Evolutionary conservation across 1,140 invertebrate genomes (phyloP), one percentile per base, ranked within the genome.

Genomic region (Tribolium castaneum): DNA sequence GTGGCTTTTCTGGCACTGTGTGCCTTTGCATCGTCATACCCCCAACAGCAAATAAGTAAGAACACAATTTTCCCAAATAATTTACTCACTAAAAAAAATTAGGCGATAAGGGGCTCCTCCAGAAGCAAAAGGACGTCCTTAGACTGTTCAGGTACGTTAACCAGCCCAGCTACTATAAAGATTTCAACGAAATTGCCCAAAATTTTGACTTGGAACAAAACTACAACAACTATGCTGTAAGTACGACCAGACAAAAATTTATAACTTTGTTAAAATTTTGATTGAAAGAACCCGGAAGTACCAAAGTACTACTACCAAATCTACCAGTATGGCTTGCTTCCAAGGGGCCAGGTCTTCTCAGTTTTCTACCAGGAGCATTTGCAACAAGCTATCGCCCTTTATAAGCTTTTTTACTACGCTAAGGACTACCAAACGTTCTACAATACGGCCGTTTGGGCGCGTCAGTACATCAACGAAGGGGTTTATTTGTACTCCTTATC

Each of bases 351-450:
- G 78, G 87, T 92, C 35, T 94, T 92, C 82, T 91, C 91, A 12
- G 78, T 90, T n/a, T 87, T 90, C 80, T 86, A 93, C 66, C 87
- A 89, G 25, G 88, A 90, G 7, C 92, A 93, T 62, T 80, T 89
- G n/a, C 86, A 90, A 52, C 91, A 94, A 86, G 90, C 91, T 30
- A 85, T 89, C 3, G 88, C 88, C 6, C 84, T 94, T 62, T 94
- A 93, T 88, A 90, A 93, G 73, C 82, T 93, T 75, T 89, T 95
- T 81, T 92, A 90, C 86, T 90, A 90, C 80, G 92, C 92, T 71
- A 93, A 93, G 83, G 89, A 91, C 79, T 92, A 88, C 80, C 86
- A 86, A 12, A 90, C 90, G 0, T 89, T 91, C 82, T 87, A 89
- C 75, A 90, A 90, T 66, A 90, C 89, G 4, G 90, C 91, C 5